phyloP scores from a whole-genome alignment of 2,888 invertebrate genomes.

The Pachydiplax longipennis region DNA sequence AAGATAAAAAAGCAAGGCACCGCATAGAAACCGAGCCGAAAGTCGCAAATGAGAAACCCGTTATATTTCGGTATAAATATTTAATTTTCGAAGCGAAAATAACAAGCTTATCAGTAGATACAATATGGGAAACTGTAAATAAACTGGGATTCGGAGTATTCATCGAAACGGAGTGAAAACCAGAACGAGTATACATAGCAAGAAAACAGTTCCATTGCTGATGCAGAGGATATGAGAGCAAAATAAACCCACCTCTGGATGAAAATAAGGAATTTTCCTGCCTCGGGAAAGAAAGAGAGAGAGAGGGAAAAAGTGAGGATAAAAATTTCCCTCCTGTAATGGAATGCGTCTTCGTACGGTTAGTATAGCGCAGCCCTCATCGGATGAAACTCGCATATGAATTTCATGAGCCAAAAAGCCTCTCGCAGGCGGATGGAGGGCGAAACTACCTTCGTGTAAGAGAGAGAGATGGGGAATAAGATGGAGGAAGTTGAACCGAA shows the following conservation, averaged over 20 bases:
- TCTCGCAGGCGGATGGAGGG: background rate
- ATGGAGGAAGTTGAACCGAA: background rate
- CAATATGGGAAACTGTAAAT: too few relatives aligned
- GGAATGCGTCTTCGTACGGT: constrained; percentile 21
- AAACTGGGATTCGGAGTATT: too few relatives aligned
- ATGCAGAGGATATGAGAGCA: background rate
- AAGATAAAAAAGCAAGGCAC: too few relatives aligned
- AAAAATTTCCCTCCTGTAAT: background rate
- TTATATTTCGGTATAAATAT: too few relatives aligned
- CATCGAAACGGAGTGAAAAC: background rate
- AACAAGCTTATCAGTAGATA: too few relatives aligned
- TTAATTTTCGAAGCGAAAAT: too few relatives aligned
- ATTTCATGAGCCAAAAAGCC: constrained; percentile 39
- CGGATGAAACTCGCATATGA: constrained; percentile 20
- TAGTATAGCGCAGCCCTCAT: constrained; percentile 2
- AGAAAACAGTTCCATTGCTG: background rate
- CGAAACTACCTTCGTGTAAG: background rate
- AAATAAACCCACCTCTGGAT: background rate
- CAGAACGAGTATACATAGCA: background rate
- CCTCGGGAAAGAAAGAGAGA: background rate
- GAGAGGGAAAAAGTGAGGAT: background rate
- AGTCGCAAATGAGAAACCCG: too few relatives aligned
- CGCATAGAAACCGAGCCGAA: too few relatives aligned
- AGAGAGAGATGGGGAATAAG: background rate
- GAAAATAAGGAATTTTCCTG: background rate